phyloP scores from a whole-genome alignment of 2,113 vertebrate genomes.

The Callospermophilus lateralis region DNA sequence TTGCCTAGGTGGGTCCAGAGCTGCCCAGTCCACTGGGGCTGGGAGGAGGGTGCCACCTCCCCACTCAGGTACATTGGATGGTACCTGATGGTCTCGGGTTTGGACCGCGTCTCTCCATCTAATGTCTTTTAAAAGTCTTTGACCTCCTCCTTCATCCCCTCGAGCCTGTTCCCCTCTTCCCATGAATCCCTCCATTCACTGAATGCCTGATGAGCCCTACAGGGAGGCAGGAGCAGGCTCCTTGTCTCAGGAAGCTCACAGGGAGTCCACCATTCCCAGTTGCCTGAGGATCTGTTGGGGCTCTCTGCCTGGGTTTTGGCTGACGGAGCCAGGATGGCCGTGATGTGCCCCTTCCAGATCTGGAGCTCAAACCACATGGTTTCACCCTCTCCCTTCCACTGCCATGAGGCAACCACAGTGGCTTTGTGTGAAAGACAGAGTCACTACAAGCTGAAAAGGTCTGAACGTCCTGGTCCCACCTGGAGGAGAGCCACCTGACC shows the following conservation, averaged over 20 bases:
- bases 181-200: not conserved
- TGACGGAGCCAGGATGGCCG: not conserved
- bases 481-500: not conserved
- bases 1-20: not conserved
- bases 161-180: not conserved
- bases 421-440: not conserved
- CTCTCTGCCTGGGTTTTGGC: not conserved
- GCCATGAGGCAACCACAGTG: accelerated
- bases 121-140: not conserved
- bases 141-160: not conserved
- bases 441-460: not conserved
- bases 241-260: not conserved
- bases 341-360: not conserved
- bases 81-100: not conserved
- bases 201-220: not conserved
- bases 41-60: not conserved
- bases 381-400: not conserved
- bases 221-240: not conserved
- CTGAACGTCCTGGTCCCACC: not conserved
- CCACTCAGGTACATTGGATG: not conserved
- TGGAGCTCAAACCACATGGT: not conserved
- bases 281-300: not conserved
- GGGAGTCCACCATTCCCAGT: not conserved
- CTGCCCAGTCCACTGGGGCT: not conserved
- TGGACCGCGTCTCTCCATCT: not conserved